Evolutionary conservation across 1,140 invertebrate genomes (phyloP).

Genomic region (Drosophila erecta): DNA sequence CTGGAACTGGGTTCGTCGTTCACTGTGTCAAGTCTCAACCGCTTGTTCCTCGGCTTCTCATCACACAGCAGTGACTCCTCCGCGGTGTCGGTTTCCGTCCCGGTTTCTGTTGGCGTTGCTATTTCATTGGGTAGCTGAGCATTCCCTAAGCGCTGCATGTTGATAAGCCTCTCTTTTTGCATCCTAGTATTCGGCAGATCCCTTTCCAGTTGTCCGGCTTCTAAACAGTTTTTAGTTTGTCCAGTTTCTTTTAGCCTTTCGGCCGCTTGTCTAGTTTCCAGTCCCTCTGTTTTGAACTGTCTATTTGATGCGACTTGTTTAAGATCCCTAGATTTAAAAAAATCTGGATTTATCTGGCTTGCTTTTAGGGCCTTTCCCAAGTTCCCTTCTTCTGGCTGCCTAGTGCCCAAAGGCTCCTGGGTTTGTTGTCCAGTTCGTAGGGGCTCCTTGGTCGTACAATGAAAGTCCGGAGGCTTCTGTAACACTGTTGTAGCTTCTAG

Average conservation of each 20-base stretch:
- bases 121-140: not conserved
- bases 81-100: conserved; percentile 19
- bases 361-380: too few species aligned
- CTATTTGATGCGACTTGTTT: not conserved
- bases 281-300: not conserved
- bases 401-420: not conserved
- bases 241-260: not conserved
- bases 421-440: too few species aligned
- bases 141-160: not conserved
- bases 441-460: not conserved
- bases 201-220: not conserved
- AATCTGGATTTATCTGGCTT: too few species aligned
- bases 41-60: not conserved
- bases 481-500: not conserved
- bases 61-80: conserved; percentile 5
- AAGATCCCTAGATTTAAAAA: not conserved
- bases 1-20: not conserved
- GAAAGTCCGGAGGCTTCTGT: not conserved
- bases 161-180: not conserved
- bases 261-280: not conserved
- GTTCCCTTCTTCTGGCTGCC: too few species aligned
- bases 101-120: not conserved
- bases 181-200: not conserved
- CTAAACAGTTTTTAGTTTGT: not conserved
- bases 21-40: not conserved